Evolutionary conservation across 2,797 vertebrate species (phyloP).

Genomic region (Vipera ursinii): DNA sequence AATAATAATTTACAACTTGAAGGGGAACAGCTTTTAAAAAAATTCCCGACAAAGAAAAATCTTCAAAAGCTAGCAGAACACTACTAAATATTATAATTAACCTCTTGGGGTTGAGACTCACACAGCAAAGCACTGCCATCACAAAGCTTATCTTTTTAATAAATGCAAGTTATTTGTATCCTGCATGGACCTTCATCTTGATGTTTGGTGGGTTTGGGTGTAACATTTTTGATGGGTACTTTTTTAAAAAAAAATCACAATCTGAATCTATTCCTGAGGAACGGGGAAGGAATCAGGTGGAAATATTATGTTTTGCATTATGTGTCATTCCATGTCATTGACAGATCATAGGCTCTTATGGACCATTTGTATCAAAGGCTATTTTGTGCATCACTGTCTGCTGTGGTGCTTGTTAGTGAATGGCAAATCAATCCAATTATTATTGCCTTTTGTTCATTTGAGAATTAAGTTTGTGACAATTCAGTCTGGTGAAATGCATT

Average conservation of each 20-base stretch:
- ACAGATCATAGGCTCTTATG: neutral
- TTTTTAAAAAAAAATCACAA: neutral
- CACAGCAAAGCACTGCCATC: neutral
- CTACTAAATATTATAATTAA: neutral
- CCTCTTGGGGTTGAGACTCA: neutral
- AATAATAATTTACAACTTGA: neutral
- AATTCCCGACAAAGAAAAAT: no score
- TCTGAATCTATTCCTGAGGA: neutral
- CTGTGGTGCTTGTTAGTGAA: neutral
- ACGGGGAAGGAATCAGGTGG: neutral
- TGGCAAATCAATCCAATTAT: neutral
- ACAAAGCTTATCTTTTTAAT: neutral
- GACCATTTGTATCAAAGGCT: neutral
- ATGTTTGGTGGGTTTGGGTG: neutral
- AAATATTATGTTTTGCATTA: neutral
- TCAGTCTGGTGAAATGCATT: neutral
- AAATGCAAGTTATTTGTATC: neutral
- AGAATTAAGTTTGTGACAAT: neutral
- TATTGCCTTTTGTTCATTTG: neutral
- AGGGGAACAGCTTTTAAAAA: neutral
- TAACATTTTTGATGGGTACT: neutral
- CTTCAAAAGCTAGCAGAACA: neutral
- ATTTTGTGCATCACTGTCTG: fast-evolving
- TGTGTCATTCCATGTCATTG: neutral
- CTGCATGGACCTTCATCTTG: neutral